Conservation (phyloP, 2,113 vertebrate species). For the Hippopotamus amphibius region DNA sequence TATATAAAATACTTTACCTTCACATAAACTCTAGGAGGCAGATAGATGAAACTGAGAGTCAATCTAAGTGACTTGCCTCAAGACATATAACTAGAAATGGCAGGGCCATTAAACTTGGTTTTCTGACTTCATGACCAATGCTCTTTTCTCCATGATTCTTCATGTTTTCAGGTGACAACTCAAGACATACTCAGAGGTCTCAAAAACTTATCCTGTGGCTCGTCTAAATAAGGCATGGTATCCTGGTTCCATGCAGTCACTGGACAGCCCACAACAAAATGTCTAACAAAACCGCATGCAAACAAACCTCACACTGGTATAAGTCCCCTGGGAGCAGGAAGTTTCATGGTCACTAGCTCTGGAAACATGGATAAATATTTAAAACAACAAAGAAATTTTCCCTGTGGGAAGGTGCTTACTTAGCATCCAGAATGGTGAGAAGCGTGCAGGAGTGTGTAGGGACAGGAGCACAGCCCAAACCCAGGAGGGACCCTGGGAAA, state of each 20-base stretch:
- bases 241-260: background rate
- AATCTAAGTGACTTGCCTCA: background rate
- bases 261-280: background rate
- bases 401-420: constrained; percentile 38
- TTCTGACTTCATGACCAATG: background rate
- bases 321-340: constrained; percentile 6
- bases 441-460: too few relatives aligned
- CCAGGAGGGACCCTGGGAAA: background rate
- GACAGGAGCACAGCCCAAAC: background rate
- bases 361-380: constrained; percentile 63
- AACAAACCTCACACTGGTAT: constrained; percentile 17
- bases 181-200: background rate
- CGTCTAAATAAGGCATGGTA: background rate
- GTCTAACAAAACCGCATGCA: background rate
- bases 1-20: background rate
- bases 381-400: constrained; percentile 63
- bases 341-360: constrained; percentile 66
- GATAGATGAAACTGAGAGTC: background rate
- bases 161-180: background rate
- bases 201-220: background rate
- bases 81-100: background rate
- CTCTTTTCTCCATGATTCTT: background rate
- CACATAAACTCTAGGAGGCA: background rate
- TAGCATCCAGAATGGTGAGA: background rate
- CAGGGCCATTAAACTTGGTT: background rate